phyloP scores from a whole-genome alignment of 2,797 vertebrate genomes.

The Pangasius macronema region DNA sequence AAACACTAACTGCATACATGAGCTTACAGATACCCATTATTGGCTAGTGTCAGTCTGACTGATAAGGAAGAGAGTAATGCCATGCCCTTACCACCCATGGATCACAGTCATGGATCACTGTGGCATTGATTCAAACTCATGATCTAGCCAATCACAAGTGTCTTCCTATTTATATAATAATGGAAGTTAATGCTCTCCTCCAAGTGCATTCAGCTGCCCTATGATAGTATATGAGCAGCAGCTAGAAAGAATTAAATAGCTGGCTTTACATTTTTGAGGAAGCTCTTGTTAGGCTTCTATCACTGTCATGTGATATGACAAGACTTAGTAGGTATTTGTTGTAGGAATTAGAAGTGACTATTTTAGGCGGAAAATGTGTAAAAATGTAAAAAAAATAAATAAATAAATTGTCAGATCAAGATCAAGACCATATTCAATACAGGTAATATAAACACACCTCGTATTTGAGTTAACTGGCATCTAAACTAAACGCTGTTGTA shows the following conservation, averaged over 20 bases:
- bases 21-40: not conserved
- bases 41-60: constrained; percentile 3
- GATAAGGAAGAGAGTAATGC: not conserved
- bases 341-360: not conserved
- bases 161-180: not conserved
- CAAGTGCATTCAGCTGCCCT: not conserved
- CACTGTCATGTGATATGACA: not conserved
- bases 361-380: not conserved
- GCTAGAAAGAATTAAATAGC: not conserved
- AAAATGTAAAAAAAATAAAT: not conserved
- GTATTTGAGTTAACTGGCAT: not conserved
- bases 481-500: not conserved
- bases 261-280: not conserved
- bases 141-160: constrained; percentile 9
- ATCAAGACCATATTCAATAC: not conserved
- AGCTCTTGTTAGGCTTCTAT: not conserved
- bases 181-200: not conserved
- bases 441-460: not conserved
- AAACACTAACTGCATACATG: not conserved
- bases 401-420: not conserved
- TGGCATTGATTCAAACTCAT: not conserved
- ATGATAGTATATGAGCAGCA: not conserved
- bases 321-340: not conserved
- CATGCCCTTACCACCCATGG: not conserved
- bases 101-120: not conserved